Evolutionary conservation across 2,113 vertebrate genomes (phyloP), one percentile per base, ranked within the genome.

Genomic region (Sapajus apella): DNA sequence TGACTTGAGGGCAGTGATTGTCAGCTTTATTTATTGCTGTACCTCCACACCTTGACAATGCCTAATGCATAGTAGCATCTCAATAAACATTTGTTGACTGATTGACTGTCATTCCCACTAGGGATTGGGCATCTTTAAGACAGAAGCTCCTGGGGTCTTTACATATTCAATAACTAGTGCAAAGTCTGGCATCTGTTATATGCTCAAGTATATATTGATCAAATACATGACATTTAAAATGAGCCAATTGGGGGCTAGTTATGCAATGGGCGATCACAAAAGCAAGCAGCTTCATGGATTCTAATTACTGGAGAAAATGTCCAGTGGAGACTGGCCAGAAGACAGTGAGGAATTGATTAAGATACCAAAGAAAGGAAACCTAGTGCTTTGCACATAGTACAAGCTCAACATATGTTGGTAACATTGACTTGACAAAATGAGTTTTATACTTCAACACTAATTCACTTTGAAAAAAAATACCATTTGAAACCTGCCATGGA

Each of bases 401-500:
- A 90, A 95, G 50, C n/a, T 96, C 61, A 89, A 52, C 82, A 70
- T 95, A 92, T 92, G 90, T 82, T 87, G 35, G 3, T 77, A 87
- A 77, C 55, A 66, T 18, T 43, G 94, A 90, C 52, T 96, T 72
- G 91, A 96, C 20, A 76, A 95, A 92, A 80, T 84, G 72, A 61
- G 55, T 92, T 93, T 93, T 95, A 96, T 81, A 61, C 47, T 92
- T 92, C 61, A 87, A 84, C n/a, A n/a, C 47, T 96, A 90, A 96
- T 85, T 97, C 75, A 20, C n/a, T 83, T 88, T 70, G 50, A 3
- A 7, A 5, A 6, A 97, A 88, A 92, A 87, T 75, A 82, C 35
- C 85, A 0, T 1, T 96, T 97, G 82, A 97, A 97, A 93, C 90
- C 40, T 95, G 75, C 84, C 86, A 11, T 30, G 76, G 50, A 95